phyloP scores from a whole-genome alignment of 2,113 vertebrate species.

The Gracilinanus agilis region DNA sequence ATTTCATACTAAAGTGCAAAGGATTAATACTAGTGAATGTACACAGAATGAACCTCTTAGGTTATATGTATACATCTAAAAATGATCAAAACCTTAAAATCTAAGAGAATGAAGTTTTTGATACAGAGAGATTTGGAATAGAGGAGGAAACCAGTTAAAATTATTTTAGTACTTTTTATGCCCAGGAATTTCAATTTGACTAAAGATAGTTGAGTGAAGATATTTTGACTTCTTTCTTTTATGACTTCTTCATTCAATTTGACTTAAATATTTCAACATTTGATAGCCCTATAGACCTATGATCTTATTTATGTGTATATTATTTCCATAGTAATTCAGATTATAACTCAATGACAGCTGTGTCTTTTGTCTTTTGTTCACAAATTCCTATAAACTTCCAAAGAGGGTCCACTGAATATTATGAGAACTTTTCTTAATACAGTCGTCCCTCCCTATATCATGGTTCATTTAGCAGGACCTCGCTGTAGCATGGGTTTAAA shows the following conservation, averaged over 20 bases:
- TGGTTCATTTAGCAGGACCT: no score
- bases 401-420: neutral
- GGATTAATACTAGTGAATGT: neutral
- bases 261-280: neutral
- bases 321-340: neutral
- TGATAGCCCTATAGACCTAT: neutral
- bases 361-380: neutral
- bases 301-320: neutral
- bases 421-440: neutral
- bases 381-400: neutral
- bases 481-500: no score
- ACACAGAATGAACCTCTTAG: neutral
- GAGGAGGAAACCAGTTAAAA: neutral
- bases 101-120: neutral
- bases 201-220: constrained; percentile 26
- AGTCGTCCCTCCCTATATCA: no score
- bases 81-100: neutral
- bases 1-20: neutral
- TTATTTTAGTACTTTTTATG: constrained; percentile 27
- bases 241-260: constrained; percentile 1
- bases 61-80: neutral
- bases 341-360: neutral
- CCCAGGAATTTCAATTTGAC: neutral
- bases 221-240: constrained; percentile 51
- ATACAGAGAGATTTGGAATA: neutral